phyloP scores from a whole-genome alignment of 2,888 invertebrate genomes.

The Aleiodes alternator region DNA sequence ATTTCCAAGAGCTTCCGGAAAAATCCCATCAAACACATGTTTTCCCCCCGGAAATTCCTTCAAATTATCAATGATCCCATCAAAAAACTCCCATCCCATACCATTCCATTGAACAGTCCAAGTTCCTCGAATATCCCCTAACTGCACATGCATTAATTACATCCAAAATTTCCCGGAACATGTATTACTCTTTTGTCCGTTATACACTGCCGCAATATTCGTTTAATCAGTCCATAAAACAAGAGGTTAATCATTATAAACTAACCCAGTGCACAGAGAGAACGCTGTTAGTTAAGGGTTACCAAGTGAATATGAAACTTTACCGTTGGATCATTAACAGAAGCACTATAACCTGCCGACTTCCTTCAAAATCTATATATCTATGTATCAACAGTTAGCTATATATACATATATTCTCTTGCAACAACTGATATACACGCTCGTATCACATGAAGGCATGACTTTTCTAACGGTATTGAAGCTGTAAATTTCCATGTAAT shows the following conservation, averaged over 20 bases:
- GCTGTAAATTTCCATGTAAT: no score
- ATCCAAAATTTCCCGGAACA: background rate
- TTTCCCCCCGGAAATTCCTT: no score
- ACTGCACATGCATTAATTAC: background rate
- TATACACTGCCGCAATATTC: slow-evolving; percentile 3
- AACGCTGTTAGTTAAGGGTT: slow-evolving; percentile 27
- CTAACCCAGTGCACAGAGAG: slow-evolving; percentile 1
- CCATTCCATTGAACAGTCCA: no score
- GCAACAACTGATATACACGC: background rate
- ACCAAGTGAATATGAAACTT: slow-evolving; percentile 33
- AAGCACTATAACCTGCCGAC: slow-evolving; percentile 3
- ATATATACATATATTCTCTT: background rate
- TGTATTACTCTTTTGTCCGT: background rate
- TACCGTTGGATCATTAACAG: slow-evolving; percentile 28
- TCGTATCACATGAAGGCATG: no score
- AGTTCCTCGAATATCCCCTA: no score
- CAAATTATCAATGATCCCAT: no score
- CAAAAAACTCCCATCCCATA: no score
- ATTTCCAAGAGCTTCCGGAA: no score
- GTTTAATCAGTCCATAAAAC: slow-evolving; percentile 23
- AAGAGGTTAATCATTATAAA: slow-evolving; percentile 32
- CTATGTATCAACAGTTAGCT: slow-evolving; percentile 7
- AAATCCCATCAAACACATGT: no score
- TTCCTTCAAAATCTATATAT: slow-evolving; percentile 12
- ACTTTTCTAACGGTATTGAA: no score